Base-by-base conservation (phyloP, 2,113 vertebrate species). In the Columba livia region DNA sequence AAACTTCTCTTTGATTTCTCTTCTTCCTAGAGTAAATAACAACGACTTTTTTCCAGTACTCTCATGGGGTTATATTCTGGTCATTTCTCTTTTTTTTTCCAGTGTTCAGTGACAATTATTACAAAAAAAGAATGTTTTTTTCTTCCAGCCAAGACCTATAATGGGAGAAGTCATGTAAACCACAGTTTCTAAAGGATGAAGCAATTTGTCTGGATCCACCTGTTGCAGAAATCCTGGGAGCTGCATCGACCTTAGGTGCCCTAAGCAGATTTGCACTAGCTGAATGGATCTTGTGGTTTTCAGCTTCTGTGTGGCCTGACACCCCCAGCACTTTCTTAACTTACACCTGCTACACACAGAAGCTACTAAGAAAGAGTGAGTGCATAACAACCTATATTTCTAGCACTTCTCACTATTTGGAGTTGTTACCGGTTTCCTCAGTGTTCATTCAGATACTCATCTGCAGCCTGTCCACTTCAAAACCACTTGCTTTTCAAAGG, bases 81-180 rank as follows among this genome's bases (percentile, higher is more conserved):
- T 79, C 78, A 84, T 97, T 96, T 75, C 77, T 97, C 69, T 79
- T 44, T 6, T 20, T 89, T 90, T 90, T 88, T 71, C 66, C 73
- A 70, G 25, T 10, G 56, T 40, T 71, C 77, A 69, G 42, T 60
- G 75, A 79, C 75, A 94, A 96, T 83, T 88, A 85, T 77, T 60
- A 86, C 40, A 44, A 57, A 80, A 80, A 65, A 79, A 36, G 20
- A 54, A 44, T 5, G 32, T 19, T 80, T 94, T 69, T 89, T 69
- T 89, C 38, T 92, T 65, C 51, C 51, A 85, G 69, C 36, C 56
- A 88, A 36, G 60, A n/a, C 70, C 61, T 83, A 8, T 44, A 88
- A 81, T 29, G 29, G 64, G 10, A 89, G 26, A 15, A 62, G 57
- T 69, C 69, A 64, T 17, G 12, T 58, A 86, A 93, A 86, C 40